These are phyloP conservation scores for Tetropium fuscum DNA, from an alignment of 2,888 invertebrate genomes.

Conservation along the genomic window DNA sequence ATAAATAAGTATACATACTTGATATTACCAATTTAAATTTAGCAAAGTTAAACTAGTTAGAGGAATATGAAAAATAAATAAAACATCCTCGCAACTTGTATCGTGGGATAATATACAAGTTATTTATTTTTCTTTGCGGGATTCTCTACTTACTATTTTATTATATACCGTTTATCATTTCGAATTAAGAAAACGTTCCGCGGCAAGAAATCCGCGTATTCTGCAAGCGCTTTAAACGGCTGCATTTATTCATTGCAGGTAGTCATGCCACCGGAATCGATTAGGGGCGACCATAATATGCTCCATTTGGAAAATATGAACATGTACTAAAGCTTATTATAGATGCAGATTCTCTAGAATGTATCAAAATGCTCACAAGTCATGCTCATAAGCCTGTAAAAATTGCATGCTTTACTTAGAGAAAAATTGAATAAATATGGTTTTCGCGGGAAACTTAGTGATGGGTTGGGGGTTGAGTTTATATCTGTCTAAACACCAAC, in stretches of 20 bases:
- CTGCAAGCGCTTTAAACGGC: constrained; percentile 25
- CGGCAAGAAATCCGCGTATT: constrained; percentile 26
- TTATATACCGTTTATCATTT: constrained; percentile 42
- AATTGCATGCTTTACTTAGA: no score
- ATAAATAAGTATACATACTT: constrained; percentile 26
- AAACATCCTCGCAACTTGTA: constrained; percentile 48
- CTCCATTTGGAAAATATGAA: no score
- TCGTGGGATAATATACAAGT: constrained; percentile 46
- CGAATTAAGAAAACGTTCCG: constrained; percentile 31
- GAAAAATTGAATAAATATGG: no score
- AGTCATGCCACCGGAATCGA: neutral
- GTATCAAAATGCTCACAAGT: no score
- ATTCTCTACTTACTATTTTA: constrained; percentile 39
- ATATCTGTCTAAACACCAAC: no score
- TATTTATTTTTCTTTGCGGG: neutral
- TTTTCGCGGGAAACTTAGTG: no score
- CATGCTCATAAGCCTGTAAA: no score
- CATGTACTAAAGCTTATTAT: no score
- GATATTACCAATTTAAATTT: constrained; percentile 51
- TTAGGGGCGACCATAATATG: no score
- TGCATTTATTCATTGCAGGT: constrained; percentile 1
- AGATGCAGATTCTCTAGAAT: no score
- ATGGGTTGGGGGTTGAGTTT: no score
- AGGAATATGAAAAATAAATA: constrained; percentile 54
- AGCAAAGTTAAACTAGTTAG: constrained; percentile 35